A percentile compares a stretch with the other conserved stretches of the same genome.
Conservation (phyloP, 1,140 invertebrate species). For the Drosophila nebulosa region DNA sequence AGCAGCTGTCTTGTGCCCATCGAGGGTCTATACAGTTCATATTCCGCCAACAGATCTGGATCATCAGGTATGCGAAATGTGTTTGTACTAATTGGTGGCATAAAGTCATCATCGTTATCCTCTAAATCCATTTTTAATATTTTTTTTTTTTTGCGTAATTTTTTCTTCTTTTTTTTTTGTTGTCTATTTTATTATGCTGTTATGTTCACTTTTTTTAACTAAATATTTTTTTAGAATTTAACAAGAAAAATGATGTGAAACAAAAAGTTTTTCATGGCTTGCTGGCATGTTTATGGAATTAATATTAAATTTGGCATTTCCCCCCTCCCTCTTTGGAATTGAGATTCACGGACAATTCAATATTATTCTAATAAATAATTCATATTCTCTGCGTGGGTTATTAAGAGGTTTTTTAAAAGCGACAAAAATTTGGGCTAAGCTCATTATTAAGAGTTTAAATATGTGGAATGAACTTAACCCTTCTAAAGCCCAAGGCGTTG, state of each 20-base stretch:
- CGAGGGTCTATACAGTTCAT: constrained; percentile 50
- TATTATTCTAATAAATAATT: background rate
- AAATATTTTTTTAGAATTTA: background rate
- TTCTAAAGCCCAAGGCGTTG: constrained; percentile 49
- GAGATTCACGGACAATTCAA: background rate
- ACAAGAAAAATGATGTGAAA: too few relatives aligned
- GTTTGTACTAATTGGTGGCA: constrained; percentile 33
- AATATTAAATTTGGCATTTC: too few relatives aligned
- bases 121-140: constrained; percentile 33
- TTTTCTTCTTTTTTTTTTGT: background rate
- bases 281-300: too few relatives aligned
- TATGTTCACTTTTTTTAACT: too few relatives aligned
- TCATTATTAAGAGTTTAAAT: background rate
- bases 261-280: too few relatives aligned
- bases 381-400: background rate
- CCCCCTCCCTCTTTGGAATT: background rate
- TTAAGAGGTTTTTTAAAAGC: background rate
- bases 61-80: constrained; percentile 63
- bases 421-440: background rate
- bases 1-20: constrained; percentile 8
- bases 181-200: background rate
- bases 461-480: background rate
- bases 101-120: constrained; percentile 23
- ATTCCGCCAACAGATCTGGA: constrained; percentile 16
- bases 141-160: background rate